Evolutionary conservation across 2,113 vertebrate species (phyloP).

Genomic region (Anseranas semipalmata): DNA sequence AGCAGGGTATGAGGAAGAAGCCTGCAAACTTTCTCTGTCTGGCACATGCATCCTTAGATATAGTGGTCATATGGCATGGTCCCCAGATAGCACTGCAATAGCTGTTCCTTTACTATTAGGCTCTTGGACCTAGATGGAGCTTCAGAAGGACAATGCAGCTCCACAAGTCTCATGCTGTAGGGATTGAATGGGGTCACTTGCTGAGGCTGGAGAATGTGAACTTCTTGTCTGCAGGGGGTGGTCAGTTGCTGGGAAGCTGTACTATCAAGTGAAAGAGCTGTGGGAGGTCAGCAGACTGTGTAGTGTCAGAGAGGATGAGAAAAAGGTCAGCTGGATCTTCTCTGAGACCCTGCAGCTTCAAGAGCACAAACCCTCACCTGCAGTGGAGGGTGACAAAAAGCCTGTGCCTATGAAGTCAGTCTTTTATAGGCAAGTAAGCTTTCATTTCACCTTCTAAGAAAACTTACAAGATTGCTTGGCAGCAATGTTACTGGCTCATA

Average conservation of each 20-base stretch:
- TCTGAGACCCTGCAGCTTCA: background rate
- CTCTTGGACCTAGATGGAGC: background rate
- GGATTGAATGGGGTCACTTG: background rate
- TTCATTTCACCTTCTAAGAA: background rate
- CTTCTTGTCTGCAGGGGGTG: background rate
- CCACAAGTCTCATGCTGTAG: background rate
- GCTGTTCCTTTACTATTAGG: background rate
- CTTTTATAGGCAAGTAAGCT: background rate
- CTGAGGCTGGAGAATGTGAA: background rate
- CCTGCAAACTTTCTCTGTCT: background rate
- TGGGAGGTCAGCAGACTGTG: background rate
- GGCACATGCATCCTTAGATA: background rate
- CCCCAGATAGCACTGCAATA: background rate
- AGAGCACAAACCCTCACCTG: background rate
- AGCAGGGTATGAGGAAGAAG: background rate
- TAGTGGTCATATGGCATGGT: background rate
- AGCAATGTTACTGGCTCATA: background rate
- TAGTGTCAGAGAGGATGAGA: background rate
- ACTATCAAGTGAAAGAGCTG: background rate
- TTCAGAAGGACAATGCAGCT: background rate
- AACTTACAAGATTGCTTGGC: background rate
- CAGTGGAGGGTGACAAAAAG: background rate
- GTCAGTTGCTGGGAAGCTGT: background rate
- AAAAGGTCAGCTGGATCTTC: background rate
- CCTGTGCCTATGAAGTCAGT: background rate